Base-by-base conservation (phyloP, 2,888 invertebrate genomes). In the Chelonus formosanus region DNA sequence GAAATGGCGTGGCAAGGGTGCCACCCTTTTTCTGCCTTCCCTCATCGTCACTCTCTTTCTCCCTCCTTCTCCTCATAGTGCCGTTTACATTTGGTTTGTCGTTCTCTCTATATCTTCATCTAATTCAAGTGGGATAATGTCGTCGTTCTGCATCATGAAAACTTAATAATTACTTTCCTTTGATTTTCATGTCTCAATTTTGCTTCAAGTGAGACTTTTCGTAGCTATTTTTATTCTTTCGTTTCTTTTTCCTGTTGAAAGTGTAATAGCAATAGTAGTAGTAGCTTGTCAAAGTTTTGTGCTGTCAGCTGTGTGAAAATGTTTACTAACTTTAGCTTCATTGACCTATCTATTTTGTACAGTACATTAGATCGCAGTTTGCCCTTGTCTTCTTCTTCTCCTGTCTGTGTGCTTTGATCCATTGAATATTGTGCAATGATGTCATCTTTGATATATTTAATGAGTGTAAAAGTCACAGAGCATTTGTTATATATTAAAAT, bases 291-390 rank as follows among this genome's bases (percentile, higher is more conserved):
- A 40, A 40, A 40, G 40, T 40, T 40, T 40, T 40, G 40, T 40
- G 40, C 40, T 40, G 59, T 40, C 40, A 71, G 65, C 73, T 63
- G 72, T 79, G 78, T 74, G 75, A 79, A 78, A 78, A 76, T 74
- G 70, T 71, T 77, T 80, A 80, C 80, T 78, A 80, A 80, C 77
- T 77, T 76, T 77, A 74, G 67, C 71, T 73, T 72, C 69, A 73
- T 62, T 72, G 70, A 76, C 74, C 75, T 78, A 78, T 81, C 78
- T 79, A 82, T 81, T 79, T 81, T 77, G 71, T 75, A 80, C 81
- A 80, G 74, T 82, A 82, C 82, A 82, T 82, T 82, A 81, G 76
- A 70, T 72, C 68, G 70, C 75, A 67, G 66, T 74, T 74, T 75
- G 73, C 75, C 72, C 70, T 59, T 50, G 50, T 73, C 35, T 54